These are phyloP conservation scores for Lepus townsendii DNA, from an alignment of 2,797 vertebrate genomes.

Conservation along the genomic window DNA sequence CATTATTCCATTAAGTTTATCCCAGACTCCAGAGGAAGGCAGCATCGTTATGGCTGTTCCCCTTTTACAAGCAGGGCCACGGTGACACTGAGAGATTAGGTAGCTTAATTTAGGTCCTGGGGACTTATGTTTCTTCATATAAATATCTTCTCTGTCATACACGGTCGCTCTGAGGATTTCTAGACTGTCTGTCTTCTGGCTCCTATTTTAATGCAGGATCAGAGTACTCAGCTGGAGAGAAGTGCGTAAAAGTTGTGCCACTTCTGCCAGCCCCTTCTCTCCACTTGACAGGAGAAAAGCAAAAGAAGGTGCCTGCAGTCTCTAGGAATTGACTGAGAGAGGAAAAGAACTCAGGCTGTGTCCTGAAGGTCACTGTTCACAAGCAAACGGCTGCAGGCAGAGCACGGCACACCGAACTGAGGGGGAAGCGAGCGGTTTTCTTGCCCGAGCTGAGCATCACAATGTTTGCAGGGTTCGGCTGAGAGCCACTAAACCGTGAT, in stretches of 20 bases:
- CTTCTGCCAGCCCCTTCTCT: not conserved
- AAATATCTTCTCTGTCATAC: slow-evolving; percentile 13
- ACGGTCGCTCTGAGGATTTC: slow-evolving; percentile 35
- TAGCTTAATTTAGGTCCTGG: slow-evolving; percentile 62
- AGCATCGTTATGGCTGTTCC: not conserved
- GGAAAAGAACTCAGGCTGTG: not conserved
- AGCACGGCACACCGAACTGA: not conserved
- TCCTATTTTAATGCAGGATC: slow-evolving; percentile 40
- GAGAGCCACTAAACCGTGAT: not conserved
- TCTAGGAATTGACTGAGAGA: not conserved
- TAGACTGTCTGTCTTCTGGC: slow-evolving; percentile 24
- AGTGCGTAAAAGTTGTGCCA: slow-evolving; percentile 9
- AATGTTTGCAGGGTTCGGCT: not conserved
- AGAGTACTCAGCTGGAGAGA: not conserved
- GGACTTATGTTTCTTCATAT: slow-evolving; percentile 39
- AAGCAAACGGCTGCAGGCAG: not conserved
- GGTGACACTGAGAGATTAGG: slow-evolving; percentile 8
- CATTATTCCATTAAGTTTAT: slow-evolving; percentile 69
- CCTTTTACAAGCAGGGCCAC: not conserved
- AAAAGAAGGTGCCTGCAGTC: not conserved
- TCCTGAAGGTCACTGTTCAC: not conserved
- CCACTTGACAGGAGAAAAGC: slow-evolving; percentile 12
- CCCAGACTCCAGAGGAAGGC: slow-evolving; percentile 29
- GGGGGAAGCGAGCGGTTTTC: not conserved
- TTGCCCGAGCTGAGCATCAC: not conserved